Evolutionary conservation across 2,888 invertebrate genomes (phyloP), one percentile per base, ranked within the genome.

Genomic region (Mythimna impura): DNA sequence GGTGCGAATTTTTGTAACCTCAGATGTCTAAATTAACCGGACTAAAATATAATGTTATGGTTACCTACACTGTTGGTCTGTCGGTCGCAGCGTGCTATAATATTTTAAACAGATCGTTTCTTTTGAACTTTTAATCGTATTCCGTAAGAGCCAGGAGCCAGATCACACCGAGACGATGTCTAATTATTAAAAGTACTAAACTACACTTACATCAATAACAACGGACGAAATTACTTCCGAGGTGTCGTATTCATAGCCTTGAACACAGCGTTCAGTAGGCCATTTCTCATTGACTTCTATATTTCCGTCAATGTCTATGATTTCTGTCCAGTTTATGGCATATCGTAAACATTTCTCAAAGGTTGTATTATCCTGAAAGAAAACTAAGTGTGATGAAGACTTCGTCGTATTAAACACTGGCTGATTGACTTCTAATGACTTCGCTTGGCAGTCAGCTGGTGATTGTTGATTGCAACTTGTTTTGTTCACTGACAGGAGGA

Each of bases 161-260:
- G 43, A 3, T 14, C 43, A 47, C 47, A 47, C 7, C 17, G 47
- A 47, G 6, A 47, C 47, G 7, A 47, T 14, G 14, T 3, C 17
- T 17, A 6, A 17, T 17, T 47, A 47, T 47, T 47, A 47, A 47
- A 47, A 47, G 47, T 7, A 47, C 47, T 47, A 47, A 52, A 54
- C 22, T 34, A 20, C 14, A 6, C 97, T 96, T 96, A 98, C 98
- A 94, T 99, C 98, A 84, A 98, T 98, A 25, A 99, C 98, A 85
- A 98, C 97, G 17, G 98, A 98, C 2, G 98, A 98, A 80, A 94
- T 94, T 6, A 98, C 96, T 89, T 97, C 97, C 8, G 97, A 97
- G 67, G 94, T 97, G 86, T 98, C 97, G 89, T 98, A 99, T 87
- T 98, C 98, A 97, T 98, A 98, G 47, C 98, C 98, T 89, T 98